Evolutionary conservation across 2,888 invertebrate genomes (phyloP).

Genomic region (Ochropacha duplaris): DNA sequence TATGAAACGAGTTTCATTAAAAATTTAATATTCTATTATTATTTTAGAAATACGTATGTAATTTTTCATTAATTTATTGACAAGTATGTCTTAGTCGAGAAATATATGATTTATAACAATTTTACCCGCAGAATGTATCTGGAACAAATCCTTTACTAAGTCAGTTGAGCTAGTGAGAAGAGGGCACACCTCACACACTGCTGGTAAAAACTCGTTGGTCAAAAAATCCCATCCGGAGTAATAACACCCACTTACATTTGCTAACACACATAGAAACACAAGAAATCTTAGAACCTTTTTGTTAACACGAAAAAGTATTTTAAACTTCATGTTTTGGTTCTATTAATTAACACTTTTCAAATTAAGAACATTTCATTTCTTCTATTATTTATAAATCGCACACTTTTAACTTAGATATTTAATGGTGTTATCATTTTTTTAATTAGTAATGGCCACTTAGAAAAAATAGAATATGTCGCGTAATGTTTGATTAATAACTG

Average conservation of each 20-base stretch:
- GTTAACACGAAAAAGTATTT: slow-evolving; percentile 31
- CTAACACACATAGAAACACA: slow-evolving; percentile 37
- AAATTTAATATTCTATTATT: too few species aligned
- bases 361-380: neutral
- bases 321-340: slow-evolving; percentile 35
- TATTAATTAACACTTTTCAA: slow-evolving; percentile 5
- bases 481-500: neutral
- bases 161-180: slow-evolving; percentile 51
- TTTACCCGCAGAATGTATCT: slow-evolving; percentile 51
- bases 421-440: too few species aligned
- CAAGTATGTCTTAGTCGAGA: too few species aligned
- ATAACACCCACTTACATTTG: slow-evolving; percentile 49
- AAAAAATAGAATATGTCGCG: neutral
- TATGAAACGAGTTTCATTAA: too few species aligned
- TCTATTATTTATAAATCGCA: neutral
- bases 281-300: slow-evolving; percentile 36
- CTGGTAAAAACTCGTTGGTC: slow-evolving; percentile 54
- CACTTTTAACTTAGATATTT: neutral
- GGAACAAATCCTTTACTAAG: slow-evolving; percentile 54
- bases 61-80: too few species aligned
- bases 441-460: neutral
- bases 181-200: slow-evolving; percentile 59
- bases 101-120: slow-evolving; percentile 15
- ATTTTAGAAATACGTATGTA: too few species aligned
- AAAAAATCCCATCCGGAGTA: slow-evolving; percentile 62